phyloP scores from a whole-genome alignment of 2,113 vertebrate species.

The Formicarius rufipectus region DNA sequence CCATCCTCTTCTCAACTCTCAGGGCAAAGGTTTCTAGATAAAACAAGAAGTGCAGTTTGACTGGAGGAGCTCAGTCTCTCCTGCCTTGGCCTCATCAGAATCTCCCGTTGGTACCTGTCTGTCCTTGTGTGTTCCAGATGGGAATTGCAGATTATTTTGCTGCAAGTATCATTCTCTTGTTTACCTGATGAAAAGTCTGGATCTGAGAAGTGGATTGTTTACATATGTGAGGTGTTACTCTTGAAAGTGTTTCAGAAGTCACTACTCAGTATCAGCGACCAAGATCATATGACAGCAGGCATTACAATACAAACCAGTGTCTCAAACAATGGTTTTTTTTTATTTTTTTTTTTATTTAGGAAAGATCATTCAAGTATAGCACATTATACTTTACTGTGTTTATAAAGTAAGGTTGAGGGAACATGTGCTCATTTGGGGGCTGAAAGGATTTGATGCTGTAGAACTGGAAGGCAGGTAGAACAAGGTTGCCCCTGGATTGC shows the following conservation, averaged over 20 bases:
- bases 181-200: not conserved
- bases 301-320: not conserved
- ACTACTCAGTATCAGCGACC: rapidly evolving
- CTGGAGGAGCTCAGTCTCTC: not conserved
- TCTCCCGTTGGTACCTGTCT: not conserved
- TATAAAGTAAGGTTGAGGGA: not conserved
- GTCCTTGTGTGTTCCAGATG: not conserved
- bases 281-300: rapidly evolving
- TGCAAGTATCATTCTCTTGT: not conserved
- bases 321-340: not conserved
- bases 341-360: too few species aligned
- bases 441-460: not conserved
- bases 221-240: not conserved
- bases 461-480: not conserved
- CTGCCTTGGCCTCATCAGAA: not conserved
- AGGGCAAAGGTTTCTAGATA: slow-evolving; percentile 25
- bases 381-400: not conserved
- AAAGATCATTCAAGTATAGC: not conserved
- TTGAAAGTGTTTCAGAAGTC: not conserved
- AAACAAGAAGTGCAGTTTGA: not conserved
- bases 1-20: not conserved
- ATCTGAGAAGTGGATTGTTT: not conserved
- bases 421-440: not conserved
- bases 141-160: not conserved
- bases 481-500: not conserved